Base-by-base conservation (phyloP, 2,797 vertebrate genomes). In the Sebastes glaucus region DNA sequence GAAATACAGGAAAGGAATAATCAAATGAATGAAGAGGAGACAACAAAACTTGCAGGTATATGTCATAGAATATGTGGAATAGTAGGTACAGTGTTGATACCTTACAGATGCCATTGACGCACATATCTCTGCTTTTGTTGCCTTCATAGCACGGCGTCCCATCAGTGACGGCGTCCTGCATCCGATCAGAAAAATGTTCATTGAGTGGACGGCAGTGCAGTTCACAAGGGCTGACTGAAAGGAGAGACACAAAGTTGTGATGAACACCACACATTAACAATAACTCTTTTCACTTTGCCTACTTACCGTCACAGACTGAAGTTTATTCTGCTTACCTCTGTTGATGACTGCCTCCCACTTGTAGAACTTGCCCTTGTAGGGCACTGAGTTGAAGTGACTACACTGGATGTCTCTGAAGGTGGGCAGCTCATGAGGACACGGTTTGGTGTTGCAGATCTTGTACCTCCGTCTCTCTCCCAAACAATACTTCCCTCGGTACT, bases 41-140 rank as follows among this genome's bases (percentile, higher is more conserved):
- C 8, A 23, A 46, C 7, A 6, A 22, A 28, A 46, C 2, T 18
- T 46, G 6, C 16, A 46, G 42, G 14, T 2, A 46, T 25, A 62
- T 14, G 14, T 46, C 8, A 28, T 28, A 27, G 2, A 13, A 53
- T 3, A 30, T 16, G 22, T 28, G 11, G 14, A 73, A 59, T 3
- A 53, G 60, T 6, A 23, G 35, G n/a, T 5, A 2, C 2, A 42
- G 4, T 16, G 23, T 18, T 18, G 13, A 65, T 91, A 99, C 98
- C 98, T 99, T 98, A 92, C 99, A 99, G 93, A 99, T 97, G 82
- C 98, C 98, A 0, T 98, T 97, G 93, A 99, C 96, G 94, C 99
- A 99, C 85, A 98, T 83, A 71, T 99, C 96, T 0, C 96, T 92
- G 74, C 96, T 97, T 90, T 86, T 64, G 20, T 90, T 96, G 61